Base-by-base conservation (phyloP, 2,888 invertebrate genomes). In the Gisinianus flammeolus region DNA sequence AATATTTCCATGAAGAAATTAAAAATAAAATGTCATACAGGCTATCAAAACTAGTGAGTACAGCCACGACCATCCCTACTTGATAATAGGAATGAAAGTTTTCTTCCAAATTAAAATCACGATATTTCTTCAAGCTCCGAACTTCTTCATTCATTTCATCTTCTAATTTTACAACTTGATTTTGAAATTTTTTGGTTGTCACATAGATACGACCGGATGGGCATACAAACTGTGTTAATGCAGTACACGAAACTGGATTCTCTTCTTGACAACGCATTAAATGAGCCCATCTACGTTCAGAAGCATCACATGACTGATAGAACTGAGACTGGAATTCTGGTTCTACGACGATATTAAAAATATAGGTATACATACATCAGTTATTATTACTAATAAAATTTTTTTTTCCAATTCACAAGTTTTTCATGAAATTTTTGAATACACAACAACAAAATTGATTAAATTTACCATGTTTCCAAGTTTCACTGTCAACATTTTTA, bases 41-140 rank as follows among this genome's bases (percentile, higher is more conserved):
- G 5, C 28, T 44, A 56, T 71, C 71, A n/a, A n/a, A 10, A 4
- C 12, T 19, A 30, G 54, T 56, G 5, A 35, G 5, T 30, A 44
- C 70, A 24, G 77, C 77, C 10, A 77, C 77, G 35, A 77, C 70
- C 16, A 77, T n/a, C 19, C 70, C 69, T 6, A 24, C 24, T 10
- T 70, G 22, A 44, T 77, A 77, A 33, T 62, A 77, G 1, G 28
- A 19, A 35, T 69, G 19, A 64, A 77, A 77, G 2, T 69, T 35
- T 8, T 26, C 19, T 8, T 62, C 69, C 19, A 30, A 31, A 52
- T 77, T 77, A 56, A 30, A 77, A 28, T 70, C 62, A 6, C 30
- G 24, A 8, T 31, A 19, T 19, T 4, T 8, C 22, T 62, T 70
- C 12, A 69, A 5, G 5, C 1, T 26, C 4, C 31, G 22, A 24